Evolutionary conservation across 1,140 invertebrate genomes (phyloP), one percentile per base, ranked within the genome.

Genomic region (Teleogryllus occipitalis): DNA sequence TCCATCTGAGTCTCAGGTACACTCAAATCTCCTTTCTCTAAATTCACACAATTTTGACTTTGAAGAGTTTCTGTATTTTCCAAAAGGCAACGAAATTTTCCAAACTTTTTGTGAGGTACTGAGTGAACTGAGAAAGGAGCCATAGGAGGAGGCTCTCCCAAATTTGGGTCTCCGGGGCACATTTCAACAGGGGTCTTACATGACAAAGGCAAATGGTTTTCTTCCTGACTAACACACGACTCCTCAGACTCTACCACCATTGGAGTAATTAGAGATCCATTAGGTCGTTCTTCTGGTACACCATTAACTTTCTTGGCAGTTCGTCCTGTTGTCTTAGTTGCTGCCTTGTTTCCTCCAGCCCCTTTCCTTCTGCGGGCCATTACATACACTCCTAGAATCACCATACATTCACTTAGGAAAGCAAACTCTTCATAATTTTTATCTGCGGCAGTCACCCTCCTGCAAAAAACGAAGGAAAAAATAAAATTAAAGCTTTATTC

Each of bases 311-410:
- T 79, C 73, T 47, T 75, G 22, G 73, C 21, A 49, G 72, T 47
- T 72, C 73, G 65, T 27, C 21, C 46, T 21, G 72, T 47, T 18
- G 73, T 21, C 54, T 79, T 79, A 49, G 47, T 8, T 21, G 78
- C 78, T 39, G 54, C 78, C 54, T 79, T 79, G 73, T 74, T 79
- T 49, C 73, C 74, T 75, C 73, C 78, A 49, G 78, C 78, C 54
- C 73, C 78, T 47, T 79, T 79, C 78, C 78, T 79, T 75, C 78
- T 74, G 78, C 78, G 78, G 74, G 73, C 78, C 78, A 79, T 79
- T 21, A 77, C 76, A n/a, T 22, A 10, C 18, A 54, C 76, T 77
- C 8, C 47, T 54, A 21, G 76, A 48, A 77, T 77, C 47, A 77
- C 76, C 65, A 79, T 79, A 79, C 78, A 79, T 74, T 46, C 47